These are phyloP conservation scores for Drosophila pandora DNA, from an alignment of 1,140 invertebrate species.

Conservation along the genomic window DNA sequence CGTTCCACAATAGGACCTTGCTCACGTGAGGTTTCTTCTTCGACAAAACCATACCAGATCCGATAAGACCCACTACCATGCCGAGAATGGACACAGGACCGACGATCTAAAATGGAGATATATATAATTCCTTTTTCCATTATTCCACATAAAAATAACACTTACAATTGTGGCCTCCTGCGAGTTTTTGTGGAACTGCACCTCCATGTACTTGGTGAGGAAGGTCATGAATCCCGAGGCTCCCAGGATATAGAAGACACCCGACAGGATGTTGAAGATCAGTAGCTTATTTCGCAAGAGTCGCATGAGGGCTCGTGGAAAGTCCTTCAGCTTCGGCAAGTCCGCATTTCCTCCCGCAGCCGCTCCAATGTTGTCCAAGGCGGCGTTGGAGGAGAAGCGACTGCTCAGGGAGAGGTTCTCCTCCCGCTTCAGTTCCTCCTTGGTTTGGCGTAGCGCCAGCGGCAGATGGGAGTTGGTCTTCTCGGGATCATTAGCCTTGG, in stretches of 20 bases:
- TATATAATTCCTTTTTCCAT: too few species aligned
- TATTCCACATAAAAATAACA: not conserved
- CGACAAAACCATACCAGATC: slow-evolving; percentile 87
- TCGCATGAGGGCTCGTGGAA: slow-evolving; percentile 85
- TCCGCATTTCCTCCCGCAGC: slow-evolving; percentile 57
- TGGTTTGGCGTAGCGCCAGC: slow-evolving; percentile 62
- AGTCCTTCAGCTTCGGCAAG: slow-evolving; percentile 84
- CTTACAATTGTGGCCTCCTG: slow-evolving; percentile 85
- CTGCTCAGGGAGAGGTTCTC: slow-evolving; percentile 71
- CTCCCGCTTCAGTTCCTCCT: slow-evolving; percentile 68
- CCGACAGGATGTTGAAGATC: slow-evolving; percentile 86
- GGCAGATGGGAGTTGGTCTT: slow-evolving; percentile 74
- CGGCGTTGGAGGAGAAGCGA: slow-evolving; percentile 66
- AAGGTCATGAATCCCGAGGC: slow-evolving; percentile 89
- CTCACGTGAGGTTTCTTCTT: slow-evolving; percentile 87
- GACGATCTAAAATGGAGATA: slow-evolving; percentile 77
- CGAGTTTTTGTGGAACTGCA: slow-evolving; percentile 87
- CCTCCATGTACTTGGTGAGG: slow-evolving; percentile 89
- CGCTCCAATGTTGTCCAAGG: slow-evolving; percentile 65
- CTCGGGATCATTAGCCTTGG: slow-evolving; percentile 44
- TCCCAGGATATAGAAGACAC: slow-evolving; percentile 87
- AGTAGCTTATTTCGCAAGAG: slow-evolving; percentile 87
- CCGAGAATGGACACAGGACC: slow-evolving; percentile 86
- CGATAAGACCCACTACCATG: slow-evolving; percentile 87
- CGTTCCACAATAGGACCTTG: slow-evolving; percentile 87